phyloP scores from a whole-genome alignment of 2,888 invertebrate genomes.

The Spisula subtruncata region DNA sequence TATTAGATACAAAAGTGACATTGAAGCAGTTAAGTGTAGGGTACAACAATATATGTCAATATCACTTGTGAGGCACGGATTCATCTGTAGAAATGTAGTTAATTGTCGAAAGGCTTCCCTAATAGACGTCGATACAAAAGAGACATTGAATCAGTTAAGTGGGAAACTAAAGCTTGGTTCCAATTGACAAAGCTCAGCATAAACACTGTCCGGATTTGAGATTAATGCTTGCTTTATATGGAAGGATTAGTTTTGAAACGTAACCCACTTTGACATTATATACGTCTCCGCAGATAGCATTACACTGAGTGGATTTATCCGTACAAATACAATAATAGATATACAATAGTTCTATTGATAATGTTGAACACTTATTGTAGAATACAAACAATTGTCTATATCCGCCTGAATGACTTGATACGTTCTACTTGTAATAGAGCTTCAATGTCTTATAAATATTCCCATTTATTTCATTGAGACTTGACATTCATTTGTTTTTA shows the following conservation, averaged over 20 bases:
- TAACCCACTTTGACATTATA: background rate
- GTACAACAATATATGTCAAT: too few species aligned
- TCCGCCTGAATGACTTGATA: background rate
- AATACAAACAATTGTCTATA: background rate
- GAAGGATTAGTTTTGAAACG: background rate
- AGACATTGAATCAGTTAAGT: background rate
- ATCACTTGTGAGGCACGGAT: too few species aligned
- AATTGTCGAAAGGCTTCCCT: too few species aligned
- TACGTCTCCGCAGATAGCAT: background rate
- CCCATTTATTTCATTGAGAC: background rate
- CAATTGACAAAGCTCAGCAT: background rate
- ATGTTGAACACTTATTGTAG: background rate
- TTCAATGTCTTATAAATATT: background rate
- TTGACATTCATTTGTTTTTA: background rate
- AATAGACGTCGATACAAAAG: too few species aligned
- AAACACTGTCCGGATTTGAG: background rate
- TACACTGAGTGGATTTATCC: background rate
- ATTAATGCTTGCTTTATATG: background rate
- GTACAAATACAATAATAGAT: background rate
- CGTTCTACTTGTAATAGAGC: background rate
- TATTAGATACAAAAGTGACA: too few species aligned
- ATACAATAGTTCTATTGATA: constrained; percentile 2
- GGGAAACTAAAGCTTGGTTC: too few species aligned
- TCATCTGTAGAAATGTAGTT: too few species aligned
- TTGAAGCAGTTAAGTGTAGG: too few species aligned